These are phyloP conservation scores for Colossoma macropomum DNA, from an alignment of 2,113 vertebrate species.

Conservation along the genomic window DNA sequence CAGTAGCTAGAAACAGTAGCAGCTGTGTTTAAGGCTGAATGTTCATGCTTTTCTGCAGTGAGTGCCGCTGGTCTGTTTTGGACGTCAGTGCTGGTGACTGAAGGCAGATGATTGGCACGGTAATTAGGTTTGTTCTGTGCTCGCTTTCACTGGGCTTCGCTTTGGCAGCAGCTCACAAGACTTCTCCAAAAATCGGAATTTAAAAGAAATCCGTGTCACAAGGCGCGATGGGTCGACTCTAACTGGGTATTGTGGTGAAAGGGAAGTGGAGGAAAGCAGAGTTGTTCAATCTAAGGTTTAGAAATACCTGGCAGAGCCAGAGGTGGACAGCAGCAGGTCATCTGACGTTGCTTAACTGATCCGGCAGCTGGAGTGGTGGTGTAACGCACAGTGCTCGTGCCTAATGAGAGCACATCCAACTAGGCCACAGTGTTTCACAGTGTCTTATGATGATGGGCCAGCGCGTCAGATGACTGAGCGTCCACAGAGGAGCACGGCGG, in stretches of 20 bases:
- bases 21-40: too few species aligned
- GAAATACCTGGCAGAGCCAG: slow-evolving; percentile 38
- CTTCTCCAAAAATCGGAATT: not conserved
- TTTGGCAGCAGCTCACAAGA: not conserved
- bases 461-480: not conserved
- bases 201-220: not conserved
- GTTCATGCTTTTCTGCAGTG: too few species aligned
- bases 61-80: too few species aligned
- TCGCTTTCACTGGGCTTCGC: not conserved
- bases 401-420: slow-evolving; percentile 15
- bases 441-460: slow-evolving; percentile 3
- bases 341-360: slow-evolving; percentile 20
- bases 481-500: not conserved
- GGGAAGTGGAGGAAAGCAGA: slow-evolving; percentile 26
- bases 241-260: slow-evolving; percentile 39
- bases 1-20: too few species aligned
- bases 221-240: not conserved
- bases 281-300: not conserved
- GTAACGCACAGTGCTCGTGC: not conserved
- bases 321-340: not conserved
- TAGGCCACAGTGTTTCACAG: slow-evolving; percentile 1
- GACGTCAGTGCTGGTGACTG: not conserved
- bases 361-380: not conserved
- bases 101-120: not conserved
- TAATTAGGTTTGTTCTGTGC: not conserved